These are phyloP conservation scores for Trypoxylus dichotomus DNA, from an alignment of 1,140 invertebrate genomes.

Conservation along the genomic window DNA sequence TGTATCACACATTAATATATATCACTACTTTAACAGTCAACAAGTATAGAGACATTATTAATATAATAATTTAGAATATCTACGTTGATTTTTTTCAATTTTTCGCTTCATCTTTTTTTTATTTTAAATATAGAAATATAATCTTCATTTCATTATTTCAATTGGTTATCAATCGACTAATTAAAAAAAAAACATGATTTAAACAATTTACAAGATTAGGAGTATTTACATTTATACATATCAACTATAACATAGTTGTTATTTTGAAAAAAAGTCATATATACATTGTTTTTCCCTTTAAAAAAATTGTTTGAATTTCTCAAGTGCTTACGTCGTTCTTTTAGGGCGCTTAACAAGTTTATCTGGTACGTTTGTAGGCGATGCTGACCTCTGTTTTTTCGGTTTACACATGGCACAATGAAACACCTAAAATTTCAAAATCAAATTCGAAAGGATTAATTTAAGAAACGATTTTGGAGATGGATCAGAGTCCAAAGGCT, in stretches of 20 bases:
- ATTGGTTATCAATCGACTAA: conserved; percentile 2
- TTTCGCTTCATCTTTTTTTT: not conserved
- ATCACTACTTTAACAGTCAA: conserved; percentile 36
- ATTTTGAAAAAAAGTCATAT: conserved; percentile 36
- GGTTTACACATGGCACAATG: conserved; percentile 47
- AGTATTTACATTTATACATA: conserved; percentile 47
- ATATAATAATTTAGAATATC: conserved; percentile 35
- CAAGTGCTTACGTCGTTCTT: conserved; percentile 41
- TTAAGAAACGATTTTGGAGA: too few relatives aligned
- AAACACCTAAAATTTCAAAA: conserved; percentile 42
- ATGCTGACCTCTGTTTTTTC: conserved; percentile 42
- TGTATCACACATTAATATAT: conserved; percentile 36
- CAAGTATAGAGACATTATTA: conserved; percentile 33
- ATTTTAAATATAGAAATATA: conserved; percentile 38
- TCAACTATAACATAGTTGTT: conserved; percentile 33
- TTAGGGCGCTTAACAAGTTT: conserved; percentile 44
- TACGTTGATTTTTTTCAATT: conserved; percentile 7
- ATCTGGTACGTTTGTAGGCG: conserved; percentile 40
- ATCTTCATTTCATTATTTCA: conserved; percentile 35
- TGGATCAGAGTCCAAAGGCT: too few relatives aligned
- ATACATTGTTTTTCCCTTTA: conserved; percentile 31
- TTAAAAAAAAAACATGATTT: conserved; percentile 32
- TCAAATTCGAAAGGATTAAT: not conserved
- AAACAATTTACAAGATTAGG: conserved; percentile 39
- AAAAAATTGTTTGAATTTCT: not conserved